These are phyloP conservation scores for Australoheros facetus DNA, from an alignment of 2,797 vertebrate species.

Conservation along the genomic window DNA sequence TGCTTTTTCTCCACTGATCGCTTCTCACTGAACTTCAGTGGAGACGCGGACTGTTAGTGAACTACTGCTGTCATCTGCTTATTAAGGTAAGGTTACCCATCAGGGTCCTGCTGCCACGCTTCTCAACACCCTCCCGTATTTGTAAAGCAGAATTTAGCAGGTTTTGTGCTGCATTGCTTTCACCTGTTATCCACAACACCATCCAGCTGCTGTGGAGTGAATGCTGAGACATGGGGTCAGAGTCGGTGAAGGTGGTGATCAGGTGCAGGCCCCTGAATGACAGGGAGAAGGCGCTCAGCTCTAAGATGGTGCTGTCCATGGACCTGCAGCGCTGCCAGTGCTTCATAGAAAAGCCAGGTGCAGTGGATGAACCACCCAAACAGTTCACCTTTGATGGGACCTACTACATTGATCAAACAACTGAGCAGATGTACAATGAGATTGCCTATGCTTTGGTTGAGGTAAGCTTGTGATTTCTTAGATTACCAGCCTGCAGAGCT, in stretches of 20 bases:
- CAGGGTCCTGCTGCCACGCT: neutral
- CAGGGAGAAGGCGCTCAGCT: conserved; percentile 81
- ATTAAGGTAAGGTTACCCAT: neutral
- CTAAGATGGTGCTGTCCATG: conserved; percentile 78
- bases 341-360: conserved; percentile 83
- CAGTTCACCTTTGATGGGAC: conserved; percentile 92
- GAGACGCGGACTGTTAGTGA: neutral
- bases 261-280: conserved; percentile 86
- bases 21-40: neutral
- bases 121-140: neutral
- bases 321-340: conserved; percentile 83
- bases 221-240: conserved; percentile 79
- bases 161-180: neutral
- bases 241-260: conserved; percentile 89
- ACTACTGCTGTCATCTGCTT: neutral
- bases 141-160: neutral
- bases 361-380: conserved; percentile 81
- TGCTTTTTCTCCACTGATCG: too few relatives aligned
- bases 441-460: conserved; percentile 87
- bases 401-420: conserved; percentile 83
- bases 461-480: conserved; percentile 72
- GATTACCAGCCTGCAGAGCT: neutral
- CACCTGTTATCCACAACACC: neutral
- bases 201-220: neutral
- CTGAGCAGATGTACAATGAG: conserved; percentile 91